Conservation (phyloP, 2,113 vertebrate genomes). For the Actenoides hombroni region DNA sequence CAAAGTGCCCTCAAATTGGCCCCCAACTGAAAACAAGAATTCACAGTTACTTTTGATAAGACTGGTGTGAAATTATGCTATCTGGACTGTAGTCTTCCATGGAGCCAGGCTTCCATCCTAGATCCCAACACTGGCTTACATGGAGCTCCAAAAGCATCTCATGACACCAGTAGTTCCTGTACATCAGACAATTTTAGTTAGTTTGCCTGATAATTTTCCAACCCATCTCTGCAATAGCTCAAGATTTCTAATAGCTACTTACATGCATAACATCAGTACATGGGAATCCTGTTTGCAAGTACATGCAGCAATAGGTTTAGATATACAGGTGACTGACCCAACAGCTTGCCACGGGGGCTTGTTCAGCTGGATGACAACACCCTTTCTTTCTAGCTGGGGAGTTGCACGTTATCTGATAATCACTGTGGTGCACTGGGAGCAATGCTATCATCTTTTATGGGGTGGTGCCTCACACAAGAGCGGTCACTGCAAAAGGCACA, state of each 20-base stretch:
- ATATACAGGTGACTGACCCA: not conserved
- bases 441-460: not conserved
- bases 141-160: not conserved
- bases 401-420: not conserved
- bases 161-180: not conserved
- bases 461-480: not conserved
- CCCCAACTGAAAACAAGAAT: not conserved
- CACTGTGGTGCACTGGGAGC: not conserved
- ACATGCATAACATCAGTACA: rapidly evolving
- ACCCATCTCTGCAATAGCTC: not conserved
- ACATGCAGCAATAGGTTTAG: not conserved
- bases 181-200: not conserved
- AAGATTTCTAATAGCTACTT: not conserved
- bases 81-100: not conserved
- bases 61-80: not conserved
- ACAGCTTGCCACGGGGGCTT: rapidly evolving
- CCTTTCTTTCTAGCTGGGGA: not conserved
- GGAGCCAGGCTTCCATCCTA: not conserved
- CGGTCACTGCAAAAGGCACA: not conserved
- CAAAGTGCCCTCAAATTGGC: too few relatives aligned
- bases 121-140: not conserved
- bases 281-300: not conserved
- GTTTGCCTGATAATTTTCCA: not conserved
- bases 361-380: not conserved
- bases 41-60: not conserved